Evolutionary conservation across 1,140 invertebrate species (phyloP), one percentile per base, ranked within the genome.

Genomic region (Bombus superbus): DNA sequence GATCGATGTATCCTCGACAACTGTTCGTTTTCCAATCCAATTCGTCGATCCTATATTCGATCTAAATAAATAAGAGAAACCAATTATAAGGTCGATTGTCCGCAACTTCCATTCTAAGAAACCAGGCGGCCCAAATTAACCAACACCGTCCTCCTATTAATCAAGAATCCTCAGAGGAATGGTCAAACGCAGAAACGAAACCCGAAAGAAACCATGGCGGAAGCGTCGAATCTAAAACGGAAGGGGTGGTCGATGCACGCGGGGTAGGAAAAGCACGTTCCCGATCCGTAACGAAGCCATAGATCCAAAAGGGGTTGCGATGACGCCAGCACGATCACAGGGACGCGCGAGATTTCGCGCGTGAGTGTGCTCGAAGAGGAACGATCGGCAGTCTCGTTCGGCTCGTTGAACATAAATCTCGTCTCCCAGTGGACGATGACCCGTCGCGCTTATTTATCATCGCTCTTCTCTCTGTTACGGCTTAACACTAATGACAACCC

Each of bases 361-460:
- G 83, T 81, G 83, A 85, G 76, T 68, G 88, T 85, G 71, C 59
- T 53, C 53, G 72, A 76, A 83, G 76, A 79, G 69, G 88, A 85
- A 64, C 73, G 81, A 75, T 71, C 81, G 66, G 53, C 77, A 87
- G 78, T 90, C 89, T 90, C 78, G 83, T 83, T 90, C 83, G 88
- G 87, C 86, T 92, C 91, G 88, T 93, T 93, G 87, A 92, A 93
- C 88, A 84, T 89, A 90, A 93, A 93, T 93, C 92, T 92, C 88
- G 86, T 91, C 88, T 88, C 76, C 35, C 87, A 62, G 64, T 92
- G 92, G 92, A 92, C 92, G 90, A 92, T 93, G 92, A 93, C 92
- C 92, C 91, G 89, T 81, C 87, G 81, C 81, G 87, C 86, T 92
- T 92, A 92, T 93, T 92, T 92, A 93, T 92, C 90, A 74, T 88